Conservation (phyloP, 2,113 vertebrate genomes). For the Aphelocoma coerulescens region DNA sequence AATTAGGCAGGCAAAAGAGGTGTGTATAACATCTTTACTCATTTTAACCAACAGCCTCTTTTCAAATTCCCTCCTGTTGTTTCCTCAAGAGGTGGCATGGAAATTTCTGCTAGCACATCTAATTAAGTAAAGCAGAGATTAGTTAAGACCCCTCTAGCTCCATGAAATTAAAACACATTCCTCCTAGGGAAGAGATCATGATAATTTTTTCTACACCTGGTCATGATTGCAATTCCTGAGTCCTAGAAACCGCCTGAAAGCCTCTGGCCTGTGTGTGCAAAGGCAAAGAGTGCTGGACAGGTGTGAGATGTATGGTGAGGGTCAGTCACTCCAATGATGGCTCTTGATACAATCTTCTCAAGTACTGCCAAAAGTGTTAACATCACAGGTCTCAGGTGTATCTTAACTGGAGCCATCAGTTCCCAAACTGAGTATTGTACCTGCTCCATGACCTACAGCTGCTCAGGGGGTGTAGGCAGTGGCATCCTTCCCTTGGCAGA, state of each 20-base stretch:
- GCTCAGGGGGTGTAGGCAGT: not conserved
- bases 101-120: not conserved
- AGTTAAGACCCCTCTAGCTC: not conserved
- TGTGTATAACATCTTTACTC: not conserved
- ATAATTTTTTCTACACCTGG: not conserved
- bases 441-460: not conserved
- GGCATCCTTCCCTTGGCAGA: not conserved
- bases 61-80: not conserved
- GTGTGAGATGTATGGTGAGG: not conserved
- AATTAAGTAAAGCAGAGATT: slow-evolving; percentile 1
- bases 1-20: not conserved
- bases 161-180: not conserved
- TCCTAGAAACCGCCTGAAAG: not conserved
- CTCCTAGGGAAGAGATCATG: not conserved
- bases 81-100: not conserved
- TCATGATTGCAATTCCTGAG: not conserved
- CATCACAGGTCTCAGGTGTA: not conserved
- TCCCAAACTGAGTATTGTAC: not conserved
- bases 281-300: not conserved
- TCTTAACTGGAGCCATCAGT: not conserved
- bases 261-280: not conserved
- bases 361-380: not conserved
- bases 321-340: not conserved
- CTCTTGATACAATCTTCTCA: not conserved
- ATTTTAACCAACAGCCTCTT: not conserved